phyloP scores from a whole-genome alignment of 1,140 invertebrate species.

The Prorops nasuta region DNA sequence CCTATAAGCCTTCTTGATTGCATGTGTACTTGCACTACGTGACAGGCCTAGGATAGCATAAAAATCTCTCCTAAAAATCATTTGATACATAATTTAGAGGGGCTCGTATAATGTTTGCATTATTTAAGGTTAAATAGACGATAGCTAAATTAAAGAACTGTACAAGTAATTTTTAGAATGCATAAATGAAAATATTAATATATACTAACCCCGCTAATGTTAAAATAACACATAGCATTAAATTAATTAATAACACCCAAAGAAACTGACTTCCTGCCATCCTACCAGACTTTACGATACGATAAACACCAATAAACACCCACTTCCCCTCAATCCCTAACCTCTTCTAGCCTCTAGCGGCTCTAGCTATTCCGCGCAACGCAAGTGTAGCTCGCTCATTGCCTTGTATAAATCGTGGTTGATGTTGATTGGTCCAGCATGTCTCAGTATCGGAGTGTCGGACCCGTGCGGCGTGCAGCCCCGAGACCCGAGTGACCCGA shows the following conservation, averaged over 20 bases:
- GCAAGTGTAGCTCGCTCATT: neutral
- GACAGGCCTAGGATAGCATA: constrained; percentile 90
- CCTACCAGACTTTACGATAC: constrained; percentile 45
- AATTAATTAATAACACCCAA: constrained; percentile 44
- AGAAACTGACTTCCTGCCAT: constrained; percentile 47
- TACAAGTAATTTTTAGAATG: constrained; percentile 11
- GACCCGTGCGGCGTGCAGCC: no score
- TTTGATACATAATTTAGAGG: neutral
- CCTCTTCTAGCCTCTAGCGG: no score
- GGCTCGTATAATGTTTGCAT: constrained; percentile 10
- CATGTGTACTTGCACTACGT: constrained; percentile 81
- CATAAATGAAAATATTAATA: constrained; percentile 3
- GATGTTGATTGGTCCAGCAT: constrained; percentile 40
- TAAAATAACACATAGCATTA: constrained; percentile 36
- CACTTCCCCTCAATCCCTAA: no score
- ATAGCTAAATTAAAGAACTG: neutral
- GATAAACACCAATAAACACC: constrained; percentile 17
- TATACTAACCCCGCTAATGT: constrained; percentile 42
- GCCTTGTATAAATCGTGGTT: constrained; percentile 41
- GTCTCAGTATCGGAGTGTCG: no score
- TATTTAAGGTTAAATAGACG: constrained; percentile 9
- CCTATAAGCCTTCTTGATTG: constrained; percentile 98
- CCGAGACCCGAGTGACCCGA: no score
- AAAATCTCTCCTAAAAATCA: constrained; percentile 76
- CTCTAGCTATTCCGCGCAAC: no score